phyloP scores from a whole-genome alignment of 2,797 vertebrate genomes.

The Muscicapa striata region DNA sequence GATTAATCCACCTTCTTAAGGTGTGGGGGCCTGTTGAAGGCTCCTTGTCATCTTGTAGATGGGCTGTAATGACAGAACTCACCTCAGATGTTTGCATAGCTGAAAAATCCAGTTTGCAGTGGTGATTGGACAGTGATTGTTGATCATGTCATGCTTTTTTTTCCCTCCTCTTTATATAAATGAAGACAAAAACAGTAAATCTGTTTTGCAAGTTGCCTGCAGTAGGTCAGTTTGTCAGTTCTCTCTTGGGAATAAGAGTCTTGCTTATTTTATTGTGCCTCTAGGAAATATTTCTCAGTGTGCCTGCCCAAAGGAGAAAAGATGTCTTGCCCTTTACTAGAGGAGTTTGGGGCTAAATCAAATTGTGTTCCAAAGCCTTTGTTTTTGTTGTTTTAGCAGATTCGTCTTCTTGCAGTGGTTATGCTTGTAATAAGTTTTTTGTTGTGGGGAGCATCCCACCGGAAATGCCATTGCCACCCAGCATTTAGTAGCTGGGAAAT shows the following conservation, averaged over 20 bases:
- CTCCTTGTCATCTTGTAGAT: neutral
- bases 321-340: neutral
- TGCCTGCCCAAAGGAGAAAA: neutral
- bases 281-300: neutral
- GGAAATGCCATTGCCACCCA: neutral
- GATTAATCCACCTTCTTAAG: neutral
- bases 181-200: neutral
- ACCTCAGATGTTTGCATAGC: neutral
- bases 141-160: accelerated
- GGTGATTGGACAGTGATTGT: neutral
- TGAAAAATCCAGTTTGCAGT: neutral
- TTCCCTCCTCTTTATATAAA: neutral
- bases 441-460: neutral
- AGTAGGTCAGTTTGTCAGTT: neutral
- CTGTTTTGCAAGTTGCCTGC: neutral
- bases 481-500: neutral
- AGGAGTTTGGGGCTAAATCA: neutral
- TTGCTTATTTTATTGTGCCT: neutral
- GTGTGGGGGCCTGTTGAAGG: neutral
- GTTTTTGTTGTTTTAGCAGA: constrained; percentile 5
- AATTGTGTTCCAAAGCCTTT: neutral
- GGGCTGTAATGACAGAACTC: neutral
- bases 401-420: neutral
- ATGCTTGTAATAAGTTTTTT: neutral
- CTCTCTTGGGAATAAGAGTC: neutral